Percentiles rank a stretch among this genome's conserved stretches.
Conservation (phyloP, 2,113 vertebrate species). For the Anser brachyrhynchus region DNA sequence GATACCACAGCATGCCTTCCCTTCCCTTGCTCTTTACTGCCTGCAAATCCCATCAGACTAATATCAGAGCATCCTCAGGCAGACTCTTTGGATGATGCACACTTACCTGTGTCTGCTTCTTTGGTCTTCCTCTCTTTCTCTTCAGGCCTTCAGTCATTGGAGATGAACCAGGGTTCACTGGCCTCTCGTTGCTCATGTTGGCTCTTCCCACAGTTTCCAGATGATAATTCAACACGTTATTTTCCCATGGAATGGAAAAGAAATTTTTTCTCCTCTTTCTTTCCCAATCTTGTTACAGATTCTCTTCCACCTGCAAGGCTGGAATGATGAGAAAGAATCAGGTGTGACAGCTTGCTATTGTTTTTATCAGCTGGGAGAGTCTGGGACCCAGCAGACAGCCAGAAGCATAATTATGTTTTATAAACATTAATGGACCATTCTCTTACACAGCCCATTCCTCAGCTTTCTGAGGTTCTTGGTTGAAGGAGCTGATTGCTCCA, state of each 20-base stretch:
- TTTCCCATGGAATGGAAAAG: background rate
- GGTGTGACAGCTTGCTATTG: background rate
- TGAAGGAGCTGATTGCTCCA: background rate
- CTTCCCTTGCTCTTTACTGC: background rate
- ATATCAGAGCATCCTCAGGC: background rate
- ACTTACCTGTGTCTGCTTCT: conserved; percentile 64
- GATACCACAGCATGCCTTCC: background rate
- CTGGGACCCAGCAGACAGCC: background rate
- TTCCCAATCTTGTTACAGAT: background rate
- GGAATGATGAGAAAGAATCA: background rate
- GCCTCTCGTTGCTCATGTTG: conserved; percentile 44
- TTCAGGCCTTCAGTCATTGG: background rate
- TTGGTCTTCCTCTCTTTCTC: conserved; percentile 69
- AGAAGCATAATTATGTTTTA: background rate
- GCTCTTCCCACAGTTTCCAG: background rate
- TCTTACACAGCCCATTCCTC: background rate
- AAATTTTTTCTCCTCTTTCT: background rate
- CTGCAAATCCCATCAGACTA: background rate
- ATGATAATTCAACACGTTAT: background rate
- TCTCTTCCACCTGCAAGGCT: background rate
- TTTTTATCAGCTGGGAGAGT: background rate
- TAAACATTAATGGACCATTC: background rate
- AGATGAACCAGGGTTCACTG: background rate
- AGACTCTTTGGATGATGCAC: background rate
- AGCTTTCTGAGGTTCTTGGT: background rate